Base-by-base conservation (phyloP, 2,888 invertebrate genomes). In the Rhingia rostrata region DNA sequence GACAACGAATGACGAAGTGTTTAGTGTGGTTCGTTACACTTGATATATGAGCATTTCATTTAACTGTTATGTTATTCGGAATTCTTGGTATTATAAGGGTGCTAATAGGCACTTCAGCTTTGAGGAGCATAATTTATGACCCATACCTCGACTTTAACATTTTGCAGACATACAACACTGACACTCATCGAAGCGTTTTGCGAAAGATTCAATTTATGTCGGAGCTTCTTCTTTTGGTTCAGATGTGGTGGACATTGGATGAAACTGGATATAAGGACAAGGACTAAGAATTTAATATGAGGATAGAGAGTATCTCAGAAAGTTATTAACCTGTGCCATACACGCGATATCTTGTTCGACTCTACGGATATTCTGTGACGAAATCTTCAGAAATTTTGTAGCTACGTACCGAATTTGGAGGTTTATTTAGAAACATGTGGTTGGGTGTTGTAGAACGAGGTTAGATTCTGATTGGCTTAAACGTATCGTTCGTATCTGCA, bases 81-180 rank as follows among this genome's bases (percentile, higher is more conserved):
- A 87, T 89, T 88, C 84, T 74, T 88, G 88, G 89, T 89, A 89
- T 88, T 87, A 88, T 88, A 88, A 89, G 90, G 89, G 90, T 89
- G 89, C 90, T 90, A 90, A 90, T 90, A 90, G 90, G 90, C 89
- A 89, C 87, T 88, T 86, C 86, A 86, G 33, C 86, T 83, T 54
- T 73, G 86, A 70, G 80, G 45, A 70, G 84, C 60, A 80, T 84
- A 84, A 84, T 84, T 84, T 84, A 84, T 84, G 80, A 56, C 53
- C 64, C 83, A 74, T 78, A 58, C 77, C 45, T 39, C 45, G 22
- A 58, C 61, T 56, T 32, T 54, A 63, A 37, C 39, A 61, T 47
- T 47, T 35, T 49, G 61, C 58, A 60, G 39, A 51, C 49, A 39
- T 45, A 12, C 33, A 45, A 35, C 0, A 53, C 37, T 9, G 49